phyloP scores from a whole-genome alignment of 2,113 vertebrate species.

The Bubalus kerabau region DNA sequence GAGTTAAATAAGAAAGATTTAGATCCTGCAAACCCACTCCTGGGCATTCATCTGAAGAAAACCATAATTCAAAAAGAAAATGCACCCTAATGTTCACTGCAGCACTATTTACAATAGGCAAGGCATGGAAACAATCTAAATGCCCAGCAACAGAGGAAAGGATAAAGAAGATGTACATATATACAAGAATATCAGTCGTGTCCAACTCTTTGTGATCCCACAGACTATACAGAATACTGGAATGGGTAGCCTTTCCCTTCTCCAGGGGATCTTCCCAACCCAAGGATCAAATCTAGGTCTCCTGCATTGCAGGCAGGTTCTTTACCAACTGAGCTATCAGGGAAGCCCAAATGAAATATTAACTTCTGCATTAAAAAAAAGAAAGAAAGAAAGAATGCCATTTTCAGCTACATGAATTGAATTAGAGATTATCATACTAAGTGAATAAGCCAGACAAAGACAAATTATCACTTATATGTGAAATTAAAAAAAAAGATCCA shows the following conservation, averaged over 20 bases:
- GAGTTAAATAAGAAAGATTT: not conserved
- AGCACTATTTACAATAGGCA: not conserved
- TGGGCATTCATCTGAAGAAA: not conserved
- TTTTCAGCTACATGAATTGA: not conserved
- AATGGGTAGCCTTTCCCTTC: too few relatives aligned
- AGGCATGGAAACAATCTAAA: not conserved
- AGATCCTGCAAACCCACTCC: not conserved
- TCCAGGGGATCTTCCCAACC: too few relatives aligned
- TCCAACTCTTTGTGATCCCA: too few relatives aligned
- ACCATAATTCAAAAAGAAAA: not conserved
- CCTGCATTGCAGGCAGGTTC: too few relatives aligned
- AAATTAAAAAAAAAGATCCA: not conserved
- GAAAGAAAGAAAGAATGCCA: not conserved
- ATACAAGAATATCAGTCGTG: not conserved
- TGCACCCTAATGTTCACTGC: not conserved
- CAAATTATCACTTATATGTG: not conserved
- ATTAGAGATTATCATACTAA: not conserved
- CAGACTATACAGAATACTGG: too few relatives aligned
- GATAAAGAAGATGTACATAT: not conserved
- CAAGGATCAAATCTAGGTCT: too few relatives aligned
- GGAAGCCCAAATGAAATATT: not conserved
- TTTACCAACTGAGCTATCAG: too few relatives aligned
- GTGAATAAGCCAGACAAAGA: not conserved
- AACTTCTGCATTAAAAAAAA: not conserved
- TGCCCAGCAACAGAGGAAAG: not conserved